phyloP scores from a whole-genome alignment of 2,113 vertebrate genomes.

The Carlito syrichta region DNA sequence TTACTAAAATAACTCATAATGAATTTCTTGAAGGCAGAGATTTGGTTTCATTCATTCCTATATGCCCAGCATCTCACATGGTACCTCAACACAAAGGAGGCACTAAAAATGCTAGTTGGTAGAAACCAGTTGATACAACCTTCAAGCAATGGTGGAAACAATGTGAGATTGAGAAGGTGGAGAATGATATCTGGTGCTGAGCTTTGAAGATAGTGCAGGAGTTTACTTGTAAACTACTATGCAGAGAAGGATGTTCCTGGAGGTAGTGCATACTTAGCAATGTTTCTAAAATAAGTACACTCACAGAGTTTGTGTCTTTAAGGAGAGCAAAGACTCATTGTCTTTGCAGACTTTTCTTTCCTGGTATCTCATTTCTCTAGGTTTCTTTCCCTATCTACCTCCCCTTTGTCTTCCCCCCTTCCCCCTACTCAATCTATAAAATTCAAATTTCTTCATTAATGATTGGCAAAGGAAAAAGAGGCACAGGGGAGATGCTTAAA shows the following conservation, averaged over 20 bases:
- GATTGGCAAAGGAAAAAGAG: not conserved
- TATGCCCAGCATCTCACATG: not conserved
- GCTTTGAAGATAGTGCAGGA: not conserved
- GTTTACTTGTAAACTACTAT: not conserved
- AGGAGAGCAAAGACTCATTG: not conserved
- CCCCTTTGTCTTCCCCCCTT: not conserved
- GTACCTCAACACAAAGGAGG: not conserved
- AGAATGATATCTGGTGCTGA: not conserved
- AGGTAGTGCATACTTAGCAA: not conserved
- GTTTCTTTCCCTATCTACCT: not conserved
- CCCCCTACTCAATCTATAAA: not conserved
- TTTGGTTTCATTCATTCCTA: not conserved
- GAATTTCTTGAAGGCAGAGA: not conserved
- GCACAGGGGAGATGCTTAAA: not conserved
- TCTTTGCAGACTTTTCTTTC: not conserved
- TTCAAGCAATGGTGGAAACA: not conserved
- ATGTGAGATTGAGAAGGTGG: not conserved
- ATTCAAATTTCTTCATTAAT: not conserved
- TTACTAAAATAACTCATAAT: not conserved
- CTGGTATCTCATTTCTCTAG: not conserved
- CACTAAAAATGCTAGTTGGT: not conserved
- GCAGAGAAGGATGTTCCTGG: not conserved
- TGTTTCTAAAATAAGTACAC: not conserved
- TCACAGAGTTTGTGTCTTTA: not conserved
- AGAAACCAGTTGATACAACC: not conserved